A percentile compares a stretch with the other conserved stretches of the same genome.
Conservation (phyloP, 2,888 invertebrate genomes). For the Molanna angustata region DNA sequence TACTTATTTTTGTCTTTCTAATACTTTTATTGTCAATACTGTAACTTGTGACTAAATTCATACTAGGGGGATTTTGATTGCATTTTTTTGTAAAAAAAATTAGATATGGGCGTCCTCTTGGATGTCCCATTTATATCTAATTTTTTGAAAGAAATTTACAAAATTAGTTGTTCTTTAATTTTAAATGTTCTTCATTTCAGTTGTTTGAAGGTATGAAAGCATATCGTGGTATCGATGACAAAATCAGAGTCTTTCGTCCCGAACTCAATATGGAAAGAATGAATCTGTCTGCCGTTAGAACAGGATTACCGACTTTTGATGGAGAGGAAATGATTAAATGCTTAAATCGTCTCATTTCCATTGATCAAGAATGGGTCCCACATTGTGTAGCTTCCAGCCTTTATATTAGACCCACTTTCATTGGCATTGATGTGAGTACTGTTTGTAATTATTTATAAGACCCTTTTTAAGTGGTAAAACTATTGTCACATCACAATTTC, state of each 20-base stretch:
- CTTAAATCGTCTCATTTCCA: constrained; percentile 76
- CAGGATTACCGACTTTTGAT: constrained; percentile 88
- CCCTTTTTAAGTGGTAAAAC: too few species aligned
- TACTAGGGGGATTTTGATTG: too few species aligned
- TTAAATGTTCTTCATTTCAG: constrained; percentile 51
- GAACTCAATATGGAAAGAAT: constrained; percentile 93
- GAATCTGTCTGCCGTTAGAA: constrained; percentile 79
- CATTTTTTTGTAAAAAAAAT: too few species aligned
- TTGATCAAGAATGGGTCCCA: constrained; percentile 98
- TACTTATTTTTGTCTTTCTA: too few species aligned
- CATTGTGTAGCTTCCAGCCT: constrained; percentile 85
- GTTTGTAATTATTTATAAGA: too few species aligned
- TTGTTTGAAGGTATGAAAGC: constrained; percentile 99
- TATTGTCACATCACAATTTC: too few species aligned
- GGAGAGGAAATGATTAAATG: constrained; percentile 82
- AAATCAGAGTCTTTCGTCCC: constrained; percentile 92
- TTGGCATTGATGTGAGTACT: constrained; percentile 91
- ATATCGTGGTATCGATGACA: constrained; percentile 88
- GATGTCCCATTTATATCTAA: too few species aligned
- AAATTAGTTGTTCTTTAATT: background rate
- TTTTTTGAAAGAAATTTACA: too few species aligned
- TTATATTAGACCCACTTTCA: constrained; percentile 93
- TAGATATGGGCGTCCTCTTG: too few species aligned
- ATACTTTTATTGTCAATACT: too few species aligned
- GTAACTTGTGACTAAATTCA: too few species aligned